Conservation (phyloP, 2,888 invertebrate species). For the Chaitophorus viminalis region DNA sequence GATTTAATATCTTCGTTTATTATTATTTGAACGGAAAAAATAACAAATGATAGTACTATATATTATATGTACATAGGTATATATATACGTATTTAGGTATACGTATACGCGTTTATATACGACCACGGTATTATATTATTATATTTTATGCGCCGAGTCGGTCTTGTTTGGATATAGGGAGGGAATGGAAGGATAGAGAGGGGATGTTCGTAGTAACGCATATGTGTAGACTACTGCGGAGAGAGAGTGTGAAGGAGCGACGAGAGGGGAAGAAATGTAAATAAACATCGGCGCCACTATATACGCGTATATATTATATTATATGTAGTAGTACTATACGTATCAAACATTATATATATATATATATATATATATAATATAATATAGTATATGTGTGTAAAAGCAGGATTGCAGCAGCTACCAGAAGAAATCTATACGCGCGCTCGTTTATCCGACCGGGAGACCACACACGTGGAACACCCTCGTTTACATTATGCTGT, state of each 20-base stretch:
- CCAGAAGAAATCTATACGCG: conserved; percentile 53
- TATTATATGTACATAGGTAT: no score
- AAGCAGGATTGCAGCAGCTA: conserved; percentile 24
- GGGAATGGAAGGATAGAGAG: not conserved
- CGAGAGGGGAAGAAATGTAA: conserved; percentile 46
- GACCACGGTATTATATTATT: no score
- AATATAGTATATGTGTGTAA: not conserved
- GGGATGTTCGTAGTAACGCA: not conserved
- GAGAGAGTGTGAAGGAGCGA: not conserved
- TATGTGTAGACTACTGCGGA: no score
- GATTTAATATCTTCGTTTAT: not conserved
- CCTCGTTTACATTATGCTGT: conserved; percentile 48
- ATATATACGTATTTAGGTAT: not conserved
- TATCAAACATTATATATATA: conserved; percentile 21
- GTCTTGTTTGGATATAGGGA: not conserved
- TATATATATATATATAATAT: not conserved
- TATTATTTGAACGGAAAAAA: not conserved
- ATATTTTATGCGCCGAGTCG: not conserved
- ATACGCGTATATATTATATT: not conserved
- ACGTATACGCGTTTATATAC: no score
- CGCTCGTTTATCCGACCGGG: conserved; percentile 45
- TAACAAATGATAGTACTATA: not conserved
- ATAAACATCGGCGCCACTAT: conserved; percentile 57
- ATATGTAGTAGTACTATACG: not conserved
- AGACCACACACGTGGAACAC: conserved; percentile 59